Base-by-base conservation (phyloP, 2,797 vertebrate species). In the Rhinophrynus dorsalis region DNA sequence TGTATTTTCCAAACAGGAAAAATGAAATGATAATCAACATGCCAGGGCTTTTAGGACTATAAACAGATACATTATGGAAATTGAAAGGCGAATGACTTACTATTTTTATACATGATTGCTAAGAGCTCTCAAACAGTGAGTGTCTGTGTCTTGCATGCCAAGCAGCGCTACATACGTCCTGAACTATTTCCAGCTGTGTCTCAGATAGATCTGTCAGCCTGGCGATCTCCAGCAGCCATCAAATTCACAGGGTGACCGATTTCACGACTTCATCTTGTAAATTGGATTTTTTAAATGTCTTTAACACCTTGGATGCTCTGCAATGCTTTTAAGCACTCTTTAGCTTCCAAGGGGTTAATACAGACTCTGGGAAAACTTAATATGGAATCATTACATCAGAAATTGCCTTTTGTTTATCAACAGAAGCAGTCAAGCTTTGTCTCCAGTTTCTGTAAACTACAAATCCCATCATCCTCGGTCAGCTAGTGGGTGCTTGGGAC, bases 41-140 rank as follows among this genome's bases (percentile, higher is more conserved):
- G 29, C 21, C 23, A 24, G 26, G 12, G 21, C 20, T 55, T 37
- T 61, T 26, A 48, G 48, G 13, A 29, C 21, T 47, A 63, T 71
- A 63, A 71, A 57, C 58, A 64, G 51, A 27, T 6, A 40, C 51
- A 71, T 64, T 71, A 64, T 64, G 60, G 55, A 71, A 57, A 71
- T 71, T 47, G 40, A 57, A 70, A 56, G 38, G 30, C 12, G 45
- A 70, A 44, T 38, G 50, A 30, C 29, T 50, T 67, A 47, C 68
- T 70, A 70, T 50, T 64, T n/a, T n/a, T 57, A 71, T 71, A 70
- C 38, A n/a, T 64, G 42, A 71, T 64, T 64, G 51, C 60, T 44
- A 5, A 20, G 48, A 45, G 38, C 37, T 35, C 29, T 44, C 18
- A 44, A 59, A 52, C 24, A 45, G 45, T 17, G 26, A 21, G 35